Evolutionary conservation across 1,140 invertebrate species (phyloP).

Genomic region (Carcinoscorpius rotundicauda): DNA sequence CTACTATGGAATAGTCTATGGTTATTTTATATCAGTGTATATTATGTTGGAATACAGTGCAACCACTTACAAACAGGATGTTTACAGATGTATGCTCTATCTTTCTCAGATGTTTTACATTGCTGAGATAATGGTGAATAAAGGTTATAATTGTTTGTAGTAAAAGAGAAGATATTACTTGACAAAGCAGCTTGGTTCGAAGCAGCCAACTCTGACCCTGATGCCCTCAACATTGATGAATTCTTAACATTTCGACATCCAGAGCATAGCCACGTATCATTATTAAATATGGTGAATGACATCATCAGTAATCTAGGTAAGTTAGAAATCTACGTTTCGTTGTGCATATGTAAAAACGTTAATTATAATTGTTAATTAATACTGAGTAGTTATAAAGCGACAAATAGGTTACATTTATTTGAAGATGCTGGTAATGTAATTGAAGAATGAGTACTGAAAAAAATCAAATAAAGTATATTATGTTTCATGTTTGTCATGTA

Average conservation of each 20-base stretch:
- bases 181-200: conserved; percentile 67
- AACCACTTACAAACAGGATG: no score
- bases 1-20: no score
- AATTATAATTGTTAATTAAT: no score
- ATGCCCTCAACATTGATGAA: conserved; percentile 57
- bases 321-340: neutral
- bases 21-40: no score
- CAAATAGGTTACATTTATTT: no score
- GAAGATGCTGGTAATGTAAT: neutral
- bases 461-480: neutral
- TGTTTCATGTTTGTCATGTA: no score
- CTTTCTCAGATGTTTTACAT: no score
- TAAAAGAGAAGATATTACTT: conserved; percentile 51
- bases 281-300: conserved; percentile 58
- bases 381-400: no score
- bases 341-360: no score
- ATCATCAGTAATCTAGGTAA: conserved; percentile 58
- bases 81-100: no score
- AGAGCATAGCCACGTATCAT: conserved; percentile 59
- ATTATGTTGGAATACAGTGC: no score
- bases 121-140: neutral
- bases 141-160: conserved; percentile 16
- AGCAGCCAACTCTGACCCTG: conserved; percentile 56
- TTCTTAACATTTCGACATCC: conserved; percentile 69
- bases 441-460: neutral